Conservation (phyloP, 2,113 vertebrate species). For the Oncorhynchus mykiss region DNA sequence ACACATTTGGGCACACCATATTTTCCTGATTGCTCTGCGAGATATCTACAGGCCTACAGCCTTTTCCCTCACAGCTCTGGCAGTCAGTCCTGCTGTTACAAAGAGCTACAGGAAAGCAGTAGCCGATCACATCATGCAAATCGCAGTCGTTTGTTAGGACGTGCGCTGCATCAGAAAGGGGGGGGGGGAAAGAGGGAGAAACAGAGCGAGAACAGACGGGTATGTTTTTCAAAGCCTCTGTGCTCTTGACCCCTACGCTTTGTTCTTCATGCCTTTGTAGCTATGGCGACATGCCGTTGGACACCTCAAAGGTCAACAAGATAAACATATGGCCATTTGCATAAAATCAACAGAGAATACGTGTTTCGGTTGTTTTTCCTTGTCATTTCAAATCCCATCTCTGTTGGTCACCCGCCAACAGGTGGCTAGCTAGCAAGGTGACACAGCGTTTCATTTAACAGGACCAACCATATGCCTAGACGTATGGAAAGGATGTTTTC, state of each 20-base stretch:
- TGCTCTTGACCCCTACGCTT: conserved; percentile 50
- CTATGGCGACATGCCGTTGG: conserved; percentile 49
- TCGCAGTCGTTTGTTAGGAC: conserved; percentile 54
- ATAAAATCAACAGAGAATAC: conserved; percentile 57
- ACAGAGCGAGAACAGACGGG: background rate
- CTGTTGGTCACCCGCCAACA: conserved; percentile 52
- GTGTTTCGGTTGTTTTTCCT: conserved; percentile 37
- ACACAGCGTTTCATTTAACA: conserved; percentile 68
- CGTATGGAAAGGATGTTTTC: conserved; percentile 62
- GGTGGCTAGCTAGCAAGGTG: conserved; percentile 67
- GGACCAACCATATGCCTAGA: conserved; percentile 57
- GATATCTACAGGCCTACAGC: conserved; percentile 51
- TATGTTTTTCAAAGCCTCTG: conserved; percentile 27
- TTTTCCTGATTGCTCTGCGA: conserved; percentile 52
- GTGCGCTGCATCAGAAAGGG: conserved; percentile 53
- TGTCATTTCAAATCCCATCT: conserved; percentile 32
- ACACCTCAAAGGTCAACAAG: conserved; percentile 59
- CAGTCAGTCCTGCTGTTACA: conserved; percentile 49
- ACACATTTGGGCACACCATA: conserved; percentile 40
- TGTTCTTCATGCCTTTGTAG: conserved; percentile 60
- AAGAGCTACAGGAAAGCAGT: conserved; percentile 60
- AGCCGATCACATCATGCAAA: conserved; percentile 68
- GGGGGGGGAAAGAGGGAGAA: background rate
- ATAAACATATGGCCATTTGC: conserved; percentile 66
- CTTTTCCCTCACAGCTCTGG: conserved; percentile 47